Evolutionary conservation across 2,888 invertebrate genomes (phyloP), one percentile per base, ranked within the genome.

Genomic region (Euplexia lucipara): DNA sequence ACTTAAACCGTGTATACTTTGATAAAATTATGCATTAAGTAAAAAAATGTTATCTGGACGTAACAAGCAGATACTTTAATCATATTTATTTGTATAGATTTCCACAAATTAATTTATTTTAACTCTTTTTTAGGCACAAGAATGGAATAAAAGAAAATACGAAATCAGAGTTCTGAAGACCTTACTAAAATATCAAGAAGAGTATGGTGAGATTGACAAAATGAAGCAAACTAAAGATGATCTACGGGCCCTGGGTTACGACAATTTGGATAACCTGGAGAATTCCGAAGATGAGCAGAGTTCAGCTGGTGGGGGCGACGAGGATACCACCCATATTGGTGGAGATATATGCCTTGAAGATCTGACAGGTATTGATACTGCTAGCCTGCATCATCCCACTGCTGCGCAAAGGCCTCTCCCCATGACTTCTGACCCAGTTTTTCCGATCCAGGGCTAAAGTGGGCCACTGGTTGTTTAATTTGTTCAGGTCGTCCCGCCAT

Each of bases 281-380:
- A 92, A 95, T 62, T 95, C 96, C 57, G 93, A 96, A 53, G 94
- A 95, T 59, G 92, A 95, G 9, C 90, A 93, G 47, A 95, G 96
- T 16, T 95, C 95, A 0, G 91, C 91, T 0, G 92, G 95, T 0
- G 95, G 95, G 0, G 90, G 90, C 0, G 95, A 96, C n/a, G 96
- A 96, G n/a, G 96, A 96, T 66, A 96, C 95, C 0, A 95, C 96
- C 0, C 96, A 96, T 72, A 96, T 97, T 78, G 97, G 97, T 0
- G 96, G 96, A 65, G 97, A 98, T 80, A 96, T 98, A 51, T 96
- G 97, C 77, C 93, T 98, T 45, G 97, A 97, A 35, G 97, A 97
- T 77, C 93, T 98, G 12, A 97, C 97, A 70, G 97, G 97, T 96
- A 91, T 14, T n/a, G n/a, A n/a, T n/a, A n/a, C n/a, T n/a, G n/a